A percentile compares a stretch with the other conserved stretches of the same genome.
phyloP scores from a whole-genome alignment of 2,797 vertebrate species.

The Gambusia yucatana region DNA sequence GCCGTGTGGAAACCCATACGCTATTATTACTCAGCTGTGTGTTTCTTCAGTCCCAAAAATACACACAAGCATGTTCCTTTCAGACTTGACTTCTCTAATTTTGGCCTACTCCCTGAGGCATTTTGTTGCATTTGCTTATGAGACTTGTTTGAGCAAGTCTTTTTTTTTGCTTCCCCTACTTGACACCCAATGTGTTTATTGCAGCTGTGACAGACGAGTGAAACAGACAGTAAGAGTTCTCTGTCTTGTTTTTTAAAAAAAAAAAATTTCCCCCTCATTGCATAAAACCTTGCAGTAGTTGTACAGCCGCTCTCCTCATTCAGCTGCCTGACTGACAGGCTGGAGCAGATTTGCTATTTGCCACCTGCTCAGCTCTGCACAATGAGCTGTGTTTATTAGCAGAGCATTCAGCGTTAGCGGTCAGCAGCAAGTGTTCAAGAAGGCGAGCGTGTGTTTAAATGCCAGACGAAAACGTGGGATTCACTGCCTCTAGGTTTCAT shows the following conservation, averaged over 20 bases:
- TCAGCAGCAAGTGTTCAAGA: conserved; percentile 40
- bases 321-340: conserved; percentile 57
- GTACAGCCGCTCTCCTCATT: conserved; percentile 26
- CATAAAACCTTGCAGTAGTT: conserved; percentile 30
- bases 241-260: background rate
- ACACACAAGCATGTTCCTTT: conserved; percentile 15
- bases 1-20: background rate
- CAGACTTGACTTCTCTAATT: conserved; percentile 23
- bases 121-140: conserved; percentile 48
- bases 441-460: conserved; percentile 29
- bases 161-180: background rate
- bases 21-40: background rate
- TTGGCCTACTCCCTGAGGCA: conserved; percentile 29
- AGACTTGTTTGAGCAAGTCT: conserved; percentile 63
- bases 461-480: conserved; percentile 9
- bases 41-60: conserved; percentile 8
- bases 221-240: conserved; percentile 32
- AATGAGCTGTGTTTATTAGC: conserved; percentile 47
- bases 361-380: conserved; percentile 66
- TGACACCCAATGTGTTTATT: conserved; percentile 15
- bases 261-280: conserved; percentile 10
- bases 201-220: conserved; percentile 36
- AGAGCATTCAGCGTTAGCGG: conserved; percentile 24
- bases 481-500: background rate
- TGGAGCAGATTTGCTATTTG: conserved; percentile 66